phyloP scores from a whole-genome alignment of 2,888 invertebrate species.

The Drosophila parthenogenetica region DNA sequence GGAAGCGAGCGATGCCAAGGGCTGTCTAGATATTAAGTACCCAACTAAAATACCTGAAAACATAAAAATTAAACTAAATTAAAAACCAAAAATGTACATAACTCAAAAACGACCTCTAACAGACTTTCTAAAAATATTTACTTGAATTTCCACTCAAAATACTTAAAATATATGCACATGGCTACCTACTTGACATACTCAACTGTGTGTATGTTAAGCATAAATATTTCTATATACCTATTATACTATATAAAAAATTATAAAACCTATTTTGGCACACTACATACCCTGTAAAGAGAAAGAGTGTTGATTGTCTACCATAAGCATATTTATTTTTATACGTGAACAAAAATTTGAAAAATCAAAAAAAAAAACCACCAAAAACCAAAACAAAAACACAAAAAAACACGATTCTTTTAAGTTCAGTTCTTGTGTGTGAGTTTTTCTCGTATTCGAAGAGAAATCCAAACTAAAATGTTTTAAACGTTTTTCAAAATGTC shows the following conservation, averaged over 20 bases:
- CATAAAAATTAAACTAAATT: slow-evolving; percentile 40
- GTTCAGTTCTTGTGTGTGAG: slow-evolving; percentile 55
- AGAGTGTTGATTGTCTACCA: slow-evolving; percentile 37
- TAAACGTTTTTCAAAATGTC: slow-evolving; percentile 85
- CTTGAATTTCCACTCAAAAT: slow-evolving; percentile 53
- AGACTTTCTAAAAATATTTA: slow-evolving; percentile 65
- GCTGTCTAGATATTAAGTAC: slow-evolving; percentile 74
- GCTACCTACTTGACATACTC: slow-evolving; percentile 65
- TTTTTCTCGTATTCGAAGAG: slow-evolving; percentile 67
- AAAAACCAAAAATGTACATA: slow-evolving; percentile 52
- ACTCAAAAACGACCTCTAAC: slow-evolving; percentile 63
- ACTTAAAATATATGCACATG: slow-evolving; percentile 57
- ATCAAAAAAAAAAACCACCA: slow-evolving; percentile 9
- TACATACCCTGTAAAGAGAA: slow-evolving; percentile 21
- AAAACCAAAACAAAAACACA: slow-evolving; percentile 32
- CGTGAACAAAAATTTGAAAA: slow-evolving; percentile 41
- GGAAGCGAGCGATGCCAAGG: slow-evolving; percentile 29
- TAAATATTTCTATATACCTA: slow-evolving; percentile 42
- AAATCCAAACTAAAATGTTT: slow-evolving; percentile 79
- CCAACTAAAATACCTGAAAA: slow-evolving; percentile 65
- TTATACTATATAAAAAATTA: slow-evolving; percentile 25
- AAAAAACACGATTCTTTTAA: slow-evolving; percentile 52
- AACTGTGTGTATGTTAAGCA: slow-evolving; percentile 38
- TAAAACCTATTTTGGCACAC: slow-evolving; percentile 34
- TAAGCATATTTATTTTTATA: slow-evolving; percentile 77